Conservation (phyloP, 2,797 vertebrate species). For the Numenius phaeopus region DNA sequence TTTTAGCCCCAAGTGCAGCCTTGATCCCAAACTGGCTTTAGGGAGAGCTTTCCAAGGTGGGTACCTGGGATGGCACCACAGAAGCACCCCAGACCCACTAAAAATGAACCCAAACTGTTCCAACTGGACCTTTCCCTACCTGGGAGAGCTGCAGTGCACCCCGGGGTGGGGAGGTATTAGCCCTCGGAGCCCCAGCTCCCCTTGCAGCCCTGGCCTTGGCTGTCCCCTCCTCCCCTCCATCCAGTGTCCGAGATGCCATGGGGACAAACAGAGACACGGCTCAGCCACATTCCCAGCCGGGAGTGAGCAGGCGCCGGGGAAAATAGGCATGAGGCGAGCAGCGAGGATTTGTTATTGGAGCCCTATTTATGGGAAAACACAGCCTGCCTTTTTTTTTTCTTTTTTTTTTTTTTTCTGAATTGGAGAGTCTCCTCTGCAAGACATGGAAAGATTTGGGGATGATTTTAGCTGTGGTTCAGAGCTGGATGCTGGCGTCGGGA, state of each 20-base stretch:
- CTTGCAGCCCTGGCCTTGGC: background rate
- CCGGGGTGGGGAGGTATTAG: fast-evolving
- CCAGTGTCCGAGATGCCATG: fast-evolving
- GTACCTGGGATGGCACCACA: background rate
- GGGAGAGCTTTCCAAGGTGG: background rate
- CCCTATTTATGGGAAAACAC: background rate
- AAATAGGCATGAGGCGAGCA: background rate
- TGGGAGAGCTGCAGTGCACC: fast-evolving
- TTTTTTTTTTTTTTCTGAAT: too few relatives aligned
- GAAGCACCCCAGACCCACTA: background rate
- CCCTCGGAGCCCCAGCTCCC: background rate
- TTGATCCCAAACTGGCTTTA: background rate
- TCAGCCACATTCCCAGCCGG: fast-evolving
- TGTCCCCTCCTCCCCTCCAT: fast-evolving
- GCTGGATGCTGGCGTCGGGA: background rate
- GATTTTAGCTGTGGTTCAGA: background rate
- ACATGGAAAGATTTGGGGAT: background rate
- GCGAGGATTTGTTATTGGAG: background rate
- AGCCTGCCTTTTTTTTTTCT: too few relatives aligned
- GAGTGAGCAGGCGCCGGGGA: background rate
- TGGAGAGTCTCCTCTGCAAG: background rate
- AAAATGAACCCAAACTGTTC: background rate
- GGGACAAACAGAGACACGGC: background rate
- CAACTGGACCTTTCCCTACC: background rate
- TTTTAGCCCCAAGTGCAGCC: background rate